A percentile compares a stretch with the other conserved stretches of the same genome.
Evolutionary conservation across 2,113 vertebrate species (phyloP).

Genomic region (Poeciliopsis occidentalis): DNA sequence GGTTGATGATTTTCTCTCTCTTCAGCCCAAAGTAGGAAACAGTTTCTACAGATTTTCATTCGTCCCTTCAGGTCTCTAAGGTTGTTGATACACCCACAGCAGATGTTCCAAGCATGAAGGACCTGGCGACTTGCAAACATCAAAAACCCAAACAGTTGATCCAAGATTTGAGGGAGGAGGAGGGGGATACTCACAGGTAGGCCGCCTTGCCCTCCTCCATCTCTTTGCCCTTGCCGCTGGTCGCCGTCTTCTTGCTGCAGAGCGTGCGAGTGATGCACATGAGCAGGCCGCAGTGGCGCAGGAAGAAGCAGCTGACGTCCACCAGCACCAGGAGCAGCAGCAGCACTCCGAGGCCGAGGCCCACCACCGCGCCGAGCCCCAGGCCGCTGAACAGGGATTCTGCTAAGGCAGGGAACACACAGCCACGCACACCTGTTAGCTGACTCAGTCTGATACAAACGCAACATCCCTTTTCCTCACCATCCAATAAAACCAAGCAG

Average conservation of each 20-base stretch:
- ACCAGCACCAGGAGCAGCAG: conserved; percentile 92
- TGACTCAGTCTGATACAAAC: conserved; percentile 14
- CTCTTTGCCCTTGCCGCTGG: conserved; percentile 95
- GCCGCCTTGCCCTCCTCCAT: conserved; percentile 97
- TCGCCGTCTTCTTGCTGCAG: conserved; percentile 94
- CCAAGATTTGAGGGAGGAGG: neutral
- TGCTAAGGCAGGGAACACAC: conserved; percentile 79
- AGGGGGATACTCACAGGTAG: conserved; percentile 89
- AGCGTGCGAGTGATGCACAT: conserved; percentile 96
- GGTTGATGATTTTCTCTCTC: neutral
- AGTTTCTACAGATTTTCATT: neutral
- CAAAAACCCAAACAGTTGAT: conserved; percentile 7
- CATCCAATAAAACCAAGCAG: too few relatives aligned
- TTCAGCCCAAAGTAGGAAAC: neutral
- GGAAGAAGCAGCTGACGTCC: conserved; percentile 97
- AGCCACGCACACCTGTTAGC: conserved; percentile 54
- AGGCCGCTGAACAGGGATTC: conserved; percentile 97
- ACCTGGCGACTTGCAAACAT: conserved; percentile 40
- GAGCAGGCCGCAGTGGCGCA: conserved; percentile 93
- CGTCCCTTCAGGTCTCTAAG: neutral
- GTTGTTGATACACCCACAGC: conserved; percentile 65
- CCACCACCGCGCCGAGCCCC: conserved; percentile 92
- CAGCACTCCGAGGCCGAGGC: conserved; percentile 90
- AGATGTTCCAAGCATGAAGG: conserved; percentile 67
- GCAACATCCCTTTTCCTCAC: too few relatives aligned